Evolutionary conservation across 2,888 invertebrate species (phyloP), one percentile per base, ranked within the genome.

Genomic region (Gandaritis pyraliata): DNA sequence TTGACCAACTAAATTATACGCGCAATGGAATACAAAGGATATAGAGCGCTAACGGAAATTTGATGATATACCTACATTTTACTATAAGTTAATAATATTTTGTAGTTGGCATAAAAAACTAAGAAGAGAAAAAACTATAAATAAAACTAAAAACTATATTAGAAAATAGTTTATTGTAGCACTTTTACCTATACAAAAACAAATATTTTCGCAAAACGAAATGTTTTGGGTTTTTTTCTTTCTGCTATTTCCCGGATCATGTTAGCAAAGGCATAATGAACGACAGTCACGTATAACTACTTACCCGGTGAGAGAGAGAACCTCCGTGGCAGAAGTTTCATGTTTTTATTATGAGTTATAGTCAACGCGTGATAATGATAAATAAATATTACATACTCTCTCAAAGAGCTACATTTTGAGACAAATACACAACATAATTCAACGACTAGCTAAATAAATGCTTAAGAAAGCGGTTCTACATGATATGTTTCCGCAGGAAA

Each of bases 401-500:
- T 62, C 61, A 58, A 48, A 30, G 49, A 61, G 64, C 58, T 52
- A 61, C 61, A 46, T 59, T 60, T 46, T 50, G 54, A 76, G 75
- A 78, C 73, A 77, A 82, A 81, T 77, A 77, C 69, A 69, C 69
- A 72, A 73, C 69, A 81, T 84, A 81, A 81, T 83, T 83, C 79
- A 77, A 72, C 68, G 47, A 72, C 73, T 79, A 72, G 71, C 76
- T 76, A 72, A 76, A 82, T 77, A 85, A 83, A 86, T 83, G 75
- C 80, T 68, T 72, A 72, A 74, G 78, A 82, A 86, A 85, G 83
- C 72, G 77, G 78, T 77, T 76, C 78, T 76, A 78, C 81, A 81
- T 83, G 83, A 87, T 76, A 76, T 83, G 83, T 86, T 78, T 69
- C 78, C 75, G 69, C 72, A 78, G 83, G 82, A 85, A 86, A 81